Conservation (phyloP, 2,113 vertebrate species). For the Muntiacus reevesi region DNA sequence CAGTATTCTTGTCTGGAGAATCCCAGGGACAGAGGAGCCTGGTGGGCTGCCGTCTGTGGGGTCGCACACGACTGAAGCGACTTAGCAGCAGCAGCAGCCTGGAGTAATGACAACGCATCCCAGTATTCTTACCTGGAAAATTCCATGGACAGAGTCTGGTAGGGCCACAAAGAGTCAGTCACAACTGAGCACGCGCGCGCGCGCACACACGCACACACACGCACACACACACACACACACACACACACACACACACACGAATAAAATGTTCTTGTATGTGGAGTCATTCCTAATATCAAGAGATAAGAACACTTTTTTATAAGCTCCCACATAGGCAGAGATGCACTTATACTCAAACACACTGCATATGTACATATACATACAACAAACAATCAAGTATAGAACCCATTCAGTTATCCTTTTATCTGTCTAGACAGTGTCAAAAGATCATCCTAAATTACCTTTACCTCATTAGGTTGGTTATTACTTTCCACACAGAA, state of each 20-base stretch:
- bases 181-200: background rate
- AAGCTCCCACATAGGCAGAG: background rate
- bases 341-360: background rate
- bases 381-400: background rate
- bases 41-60: background rate
- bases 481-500: background rate
- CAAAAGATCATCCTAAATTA: background rate
- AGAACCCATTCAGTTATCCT: background rate
- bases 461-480: background rate
- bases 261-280: background rate
- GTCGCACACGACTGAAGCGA: accelerated
- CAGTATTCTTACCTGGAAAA: background rate
- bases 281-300: background rate
- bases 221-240: background rate
- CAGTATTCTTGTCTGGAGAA: background rate
- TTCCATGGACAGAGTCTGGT: background rate
- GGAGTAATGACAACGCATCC: background rate
- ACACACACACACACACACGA: background rate
- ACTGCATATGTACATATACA: background rate
- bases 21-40: background rate
- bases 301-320: background rate
- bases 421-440: background rate
- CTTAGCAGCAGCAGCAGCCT: background rate
- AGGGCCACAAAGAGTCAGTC: background rate
- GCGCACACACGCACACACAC: background rate